These are phyloP conservation scores for Camponotus fellah DNA, from an alignment of 2,888 invertebrate species.

Conservation along the genomic window DNA sequence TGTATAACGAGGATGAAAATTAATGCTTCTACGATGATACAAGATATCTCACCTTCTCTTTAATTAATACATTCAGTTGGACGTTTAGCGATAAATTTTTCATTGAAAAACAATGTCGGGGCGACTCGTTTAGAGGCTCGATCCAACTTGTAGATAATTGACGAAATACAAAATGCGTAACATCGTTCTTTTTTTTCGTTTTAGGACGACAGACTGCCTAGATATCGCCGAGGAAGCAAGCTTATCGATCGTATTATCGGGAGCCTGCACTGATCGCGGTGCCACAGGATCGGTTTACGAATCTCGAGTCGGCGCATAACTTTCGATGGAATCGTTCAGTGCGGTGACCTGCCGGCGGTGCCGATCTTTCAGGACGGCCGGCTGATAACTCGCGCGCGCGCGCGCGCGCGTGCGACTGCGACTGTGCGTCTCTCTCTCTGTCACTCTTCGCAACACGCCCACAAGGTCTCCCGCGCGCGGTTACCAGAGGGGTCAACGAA, in stretches of 20 bases:
- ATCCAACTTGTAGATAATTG: not conserved
- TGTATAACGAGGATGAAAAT: not conserved
- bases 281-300: conserved; percentile 1
- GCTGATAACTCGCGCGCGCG: conserved; percentile 15
- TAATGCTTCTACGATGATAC: not conserved
- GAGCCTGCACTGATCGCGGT: not conserved
- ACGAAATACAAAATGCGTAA: not conserved
- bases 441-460: conserved; percentile 29
- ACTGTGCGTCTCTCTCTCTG: not conserved
- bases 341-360: conserved; percentile 22
- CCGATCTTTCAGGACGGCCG: conserved; percentile 28
- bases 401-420: conserved; percentile 8
- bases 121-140: not conserved
- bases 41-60: not conserved
- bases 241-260: not conserved
- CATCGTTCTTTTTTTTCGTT: not conserved
- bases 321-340: conserved; percentile 31
- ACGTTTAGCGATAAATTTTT: not conserved
- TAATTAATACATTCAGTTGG: not conserved
- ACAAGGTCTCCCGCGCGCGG: conserved; percentile 16
- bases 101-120: not conserved
- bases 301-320: conserved; percentile 2
- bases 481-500: conserved; percentile 25
- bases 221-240: conserved; percentile 13
- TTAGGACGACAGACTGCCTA: conserved; percentile 8